These are phyloP conservation scores for Heterotilapia buettikoferi DNA, from an alignment of 2,113 vertebrate species.

Conservation along the genomic window DNA sequence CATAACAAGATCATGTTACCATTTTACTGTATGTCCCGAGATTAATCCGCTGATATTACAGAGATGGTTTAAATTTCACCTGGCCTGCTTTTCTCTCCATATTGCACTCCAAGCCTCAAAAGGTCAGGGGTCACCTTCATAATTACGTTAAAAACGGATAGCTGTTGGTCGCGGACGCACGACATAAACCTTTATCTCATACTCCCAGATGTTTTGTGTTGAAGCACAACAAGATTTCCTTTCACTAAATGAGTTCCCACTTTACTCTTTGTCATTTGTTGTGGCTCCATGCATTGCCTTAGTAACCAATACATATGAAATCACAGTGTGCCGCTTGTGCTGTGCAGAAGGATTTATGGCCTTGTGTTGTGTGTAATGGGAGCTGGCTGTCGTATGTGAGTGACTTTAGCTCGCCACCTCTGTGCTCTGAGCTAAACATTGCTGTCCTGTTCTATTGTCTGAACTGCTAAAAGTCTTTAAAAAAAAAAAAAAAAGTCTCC, in stretches of 20 bases:
- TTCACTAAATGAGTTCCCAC: conserved; percentile 18
- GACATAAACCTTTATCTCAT: conserved; percentile 13
- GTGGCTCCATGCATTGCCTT: conserved; percentile 47
- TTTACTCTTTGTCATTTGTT: conserved; percentile 51
- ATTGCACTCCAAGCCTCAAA: not conserved
- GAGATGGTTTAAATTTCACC: conserved; percentile 40
- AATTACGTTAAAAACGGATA: conserved; percentile 7
- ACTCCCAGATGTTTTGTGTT: not conserved
- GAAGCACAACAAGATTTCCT: conserved; percentile 6
- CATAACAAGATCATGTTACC: conserved; percentile 52
- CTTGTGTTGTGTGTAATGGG: conserved; percentile 57
- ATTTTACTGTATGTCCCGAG: conserved; percentile 43
- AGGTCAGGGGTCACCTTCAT: conserved; percentile 35
- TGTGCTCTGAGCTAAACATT: conserved; percentile 21
- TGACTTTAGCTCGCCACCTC: conserved; percentile 54
- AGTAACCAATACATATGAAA: conserved; percentile 65
- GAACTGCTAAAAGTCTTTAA: conserved; percentile 17
- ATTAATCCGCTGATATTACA: conserved; percentile 55
- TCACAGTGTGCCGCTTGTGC: conserved; percentile 50
- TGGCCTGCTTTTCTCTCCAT: conserved; percentile 4
- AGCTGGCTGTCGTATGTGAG: conserved; percentile 46
- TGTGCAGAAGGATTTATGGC: conserved; percentile 56
- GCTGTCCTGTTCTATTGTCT: conserved; percentile 58
- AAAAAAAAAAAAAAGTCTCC: conserved; percentile 25
- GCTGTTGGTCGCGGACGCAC: not conserved